Evolutionary conservation across 2,888 invertebrate genomes (phyloP).

Genomic region (Agonopterix heracliana): DNA sequence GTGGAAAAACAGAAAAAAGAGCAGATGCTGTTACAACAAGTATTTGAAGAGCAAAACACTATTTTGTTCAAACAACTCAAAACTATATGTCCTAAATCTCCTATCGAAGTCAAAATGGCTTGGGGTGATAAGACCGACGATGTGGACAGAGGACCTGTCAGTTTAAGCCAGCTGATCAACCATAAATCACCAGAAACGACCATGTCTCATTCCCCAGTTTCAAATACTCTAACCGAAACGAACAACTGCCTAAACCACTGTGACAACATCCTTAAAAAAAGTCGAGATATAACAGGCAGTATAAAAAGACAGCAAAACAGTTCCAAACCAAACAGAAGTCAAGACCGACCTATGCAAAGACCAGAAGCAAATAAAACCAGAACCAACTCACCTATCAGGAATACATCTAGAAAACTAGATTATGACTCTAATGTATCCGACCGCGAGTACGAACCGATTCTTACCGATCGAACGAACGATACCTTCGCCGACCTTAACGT

Average conservation of each 20-base stretch:
- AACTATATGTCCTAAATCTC: constrained; percentile 56
- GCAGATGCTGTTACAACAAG: constrained; percentile 77
- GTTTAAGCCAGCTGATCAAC: constrained; percentile 60
- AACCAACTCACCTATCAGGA: constrained; percentile 41
- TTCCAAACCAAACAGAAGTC: constrained; percentile 11
- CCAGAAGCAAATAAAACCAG: constrained; percentile 37
- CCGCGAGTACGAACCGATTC: constrained; percentile 46
- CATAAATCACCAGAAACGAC: constrained; percentile 34
- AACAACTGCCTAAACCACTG: constrained; percentile 52
- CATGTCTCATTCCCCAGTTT: constrained; percentile 30
- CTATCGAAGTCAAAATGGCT: constrained; percentile 51
- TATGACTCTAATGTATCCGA: constrained; percentile 55
- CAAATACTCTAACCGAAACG: constrained; percentile 48
- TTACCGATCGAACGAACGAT: constrained; percentile 68
- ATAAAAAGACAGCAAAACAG: constrained; percentile 32
- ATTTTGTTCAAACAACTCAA: constrained; percentile 71
- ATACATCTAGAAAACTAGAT: constrained; percentile 42
- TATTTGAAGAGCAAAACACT: constrained; percentile 80
- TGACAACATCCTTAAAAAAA: constrained; percentile 51
- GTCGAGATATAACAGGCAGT: constrained; percentile 49
- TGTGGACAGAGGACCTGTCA: constrained; percentile 51
- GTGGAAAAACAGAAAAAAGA: constrained; percentile 80
- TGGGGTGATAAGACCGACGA: constrained; percentile 41
- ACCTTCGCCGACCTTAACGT: constrained; percentile 68
- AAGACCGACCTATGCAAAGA: constrained; percentile 17